phyloP scores from a whole-genome alignment of 2,888 invertebrate species.

The Odontothrips loti region DNA sequence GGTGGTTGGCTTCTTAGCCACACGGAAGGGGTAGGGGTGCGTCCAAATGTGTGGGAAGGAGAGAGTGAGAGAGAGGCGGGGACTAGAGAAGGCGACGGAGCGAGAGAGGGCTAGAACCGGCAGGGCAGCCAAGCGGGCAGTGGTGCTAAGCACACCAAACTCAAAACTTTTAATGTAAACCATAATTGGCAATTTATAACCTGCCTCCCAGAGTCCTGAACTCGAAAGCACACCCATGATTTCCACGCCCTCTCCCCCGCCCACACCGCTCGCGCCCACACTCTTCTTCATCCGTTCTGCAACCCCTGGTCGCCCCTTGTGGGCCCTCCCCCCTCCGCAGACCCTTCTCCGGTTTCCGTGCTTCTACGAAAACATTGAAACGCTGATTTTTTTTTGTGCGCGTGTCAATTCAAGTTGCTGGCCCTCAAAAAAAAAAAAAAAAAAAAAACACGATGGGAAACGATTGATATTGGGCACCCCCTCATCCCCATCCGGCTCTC shows the following conservation, averaged over 20 bases:
- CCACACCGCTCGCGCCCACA: neutral
- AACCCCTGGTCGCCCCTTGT: too few relatives aligned
- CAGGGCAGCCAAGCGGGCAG: neutral
- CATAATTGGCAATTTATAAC: constrained; percentile 25
- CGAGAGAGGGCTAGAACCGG: neutral
- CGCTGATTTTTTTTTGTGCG: too few relatives aligned
- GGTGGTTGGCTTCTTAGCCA: too few relatives aligned
- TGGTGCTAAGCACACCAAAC: constrained; percentile 20
- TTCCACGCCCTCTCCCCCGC: neutral
- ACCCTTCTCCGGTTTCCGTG: neutral
- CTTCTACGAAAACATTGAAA: too few relatives aligned
- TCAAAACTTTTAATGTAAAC: constrained; percentile 27
- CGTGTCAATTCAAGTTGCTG: too few relatives aligned
- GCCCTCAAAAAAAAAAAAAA: too few relatives aligned
- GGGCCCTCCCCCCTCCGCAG: neutral
- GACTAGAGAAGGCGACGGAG: neutral
- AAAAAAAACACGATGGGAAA: too few relatives aligned
- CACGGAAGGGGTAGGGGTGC: too few relatives aligned
- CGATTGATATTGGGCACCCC: too few relatives aligned
- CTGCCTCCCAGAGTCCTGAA: constrained; percentile 10
- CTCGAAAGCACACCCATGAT: neutral
- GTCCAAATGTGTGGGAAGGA: neutral
- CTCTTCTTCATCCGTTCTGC: too few relatives aligned
- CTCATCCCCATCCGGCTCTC: too few relatives aligned
- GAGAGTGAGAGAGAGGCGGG: neutral